Percentiles rank a stretch among this genome's conserved stretches.
phyloP scores from a whole-genome alignment of 2,797 vertebrate genomes.

The Pogonophryne albipinna region DNA sequence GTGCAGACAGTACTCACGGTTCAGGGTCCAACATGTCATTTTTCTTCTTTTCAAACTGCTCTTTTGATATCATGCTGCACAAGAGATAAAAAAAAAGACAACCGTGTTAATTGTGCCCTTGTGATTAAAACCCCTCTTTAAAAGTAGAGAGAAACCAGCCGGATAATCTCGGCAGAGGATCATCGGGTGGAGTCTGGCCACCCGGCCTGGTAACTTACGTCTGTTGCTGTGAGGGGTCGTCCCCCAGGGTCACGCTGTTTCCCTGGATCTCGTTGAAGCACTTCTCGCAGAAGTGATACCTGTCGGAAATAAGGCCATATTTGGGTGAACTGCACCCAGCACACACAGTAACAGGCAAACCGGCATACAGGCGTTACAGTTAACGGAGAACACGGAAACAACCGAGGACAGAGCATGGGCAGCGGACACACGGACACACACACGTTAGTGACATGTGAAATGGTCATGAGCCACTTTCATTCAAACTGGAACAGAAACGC shows the following conservation, averaged over 20 bases:
- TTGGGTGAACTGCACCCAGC: constrained; percentile 78
- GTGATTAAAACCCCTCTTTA: constrained; percentile 7
- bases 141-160: constrained; percentile 24
- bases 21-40: constrained; percentile 97
- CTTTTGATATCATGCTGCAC: constrained; percentile 96
- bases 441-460: constrained; percentile 73
- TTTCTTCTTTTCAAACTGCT: constrained; percentile 99
- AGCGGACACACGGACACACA: constrained; percentile 52
- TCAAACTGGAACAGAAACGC: constrained; percentile 50
- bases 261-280: constrained; percentile 99
- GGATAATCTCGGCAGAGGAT: constrained; percentile 20
- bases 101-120: constrained; percentile 30
- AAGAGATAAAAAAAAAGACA: constrained; percentile 35
- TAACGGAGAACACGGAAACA: constrained; percentile 61
- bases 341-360: constrained; percentile 80
- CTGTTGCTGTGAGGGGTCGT: constrained; percentile 97
- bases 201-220: constrained; percentile 89
- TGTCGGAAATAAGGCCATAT: constrained; percentile 87
- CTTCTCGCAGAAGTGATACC: constrained; percentile 99
- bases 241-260: constrained; percentile 98
- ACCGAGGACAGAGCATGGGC: constrained; percentile 58
- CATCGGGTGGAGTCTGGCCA: constrained; percentile 16
- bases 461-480: constrained; percentile 56
- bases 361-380: constrained; percentile 65
- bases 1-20: constrained; percentile 90